Base-by-base conservation (phyloP, 2,888 invertebrate species). In the Lycaena phlaeas region DNA sequence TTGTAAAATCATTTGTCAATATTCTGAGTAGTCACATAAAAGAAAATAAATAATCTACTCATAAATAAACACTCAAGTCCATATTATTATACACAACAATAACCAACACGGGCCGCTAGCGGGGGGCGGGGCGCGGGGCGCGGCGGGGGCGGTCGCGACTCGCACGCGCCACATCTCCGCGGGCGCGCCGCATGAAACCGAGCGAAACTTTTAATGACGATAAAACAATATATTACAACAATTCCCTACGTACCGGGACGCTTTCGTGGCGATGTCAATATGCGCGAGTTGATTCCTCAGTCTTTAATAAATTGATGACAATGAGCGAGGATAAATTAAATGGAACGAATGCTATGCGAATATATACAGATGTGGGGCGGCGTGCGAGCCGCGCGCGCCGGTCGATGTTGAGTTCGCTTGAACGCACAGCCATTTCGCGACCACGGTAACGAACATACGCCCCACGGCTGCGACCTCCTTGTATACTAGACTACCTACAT, bases 241-340 rank as follows among this genome's bases (percentile, higher is more conserved):
- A 52, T 41, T 66, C 74, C 72, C 73, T 62, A 66, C 66, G 59
- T 50, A 22, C 22, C 59, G 74, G 73, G 73, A 70, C 77, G 73
- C 75, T 69, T 74, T 68, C 75, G 79, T 77, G 78, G 70, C 78
- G 69, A 81, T 78, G 81, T 76, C 77, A 69, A 71, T 75, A 75
- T 76, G 78, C 81, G 79, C 76, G 69, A 74, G 75, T 81, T 81
- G 82, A 81, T 82, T 79, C 72, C 81, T 82, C 82, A 82, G 82
- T 82, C 82, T 82, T 79, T 82, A 79, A 79, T 79, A 75, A 76
- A 79, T 82, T 82, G 82, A 82, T 82, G 82, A 73, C 78, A 75
- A 81, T 81, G 82, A 81, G 78, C 76, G 77, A 78, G 79, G 78
- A 77, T 71, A 69, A 74, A 70, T 70, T 72, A 78, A 79, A 79